Evolutionary conservation across 2,888 invertebrate species (phyloP), one percentile per base, ranked within the genome.

Genomic region (Drosophila cracens): DNA sequence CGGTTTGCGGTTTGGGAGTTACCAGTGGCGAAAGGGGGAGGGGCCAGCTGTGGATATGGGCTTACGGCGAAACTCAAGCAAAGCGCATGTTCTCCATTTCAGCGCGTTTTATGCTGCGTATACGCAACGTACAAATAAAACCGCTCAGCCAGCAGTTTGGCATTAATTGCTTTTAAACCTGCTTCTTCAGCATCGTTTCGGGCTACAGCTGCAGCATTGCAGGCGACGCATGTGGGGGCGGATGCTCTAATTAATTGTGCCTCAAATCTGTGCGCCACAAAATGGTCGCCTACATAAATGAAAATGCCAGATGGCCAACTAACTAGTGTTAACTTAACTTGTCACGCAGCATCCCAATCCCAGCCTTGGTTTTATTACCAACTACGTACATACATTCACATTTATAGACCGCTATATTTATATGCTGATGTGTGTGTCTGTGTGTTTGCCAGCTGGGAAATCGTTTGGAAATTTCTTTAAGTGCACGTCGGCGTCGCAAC

Each of bases 401-500:
- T 48, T 25, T 36, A n/a, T 21, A 16, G 46, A 46, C 21, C 13
- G 21, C 21, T 25, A 46, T 46, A 46, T 46, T 43, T 43, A 43
- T 43, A 11, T 21, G 21, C 40, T 40, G 40, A 21, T 48, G 25
- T 33, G 8, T 27, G 29, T 27, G 29, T 29, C 29, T 29, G 29
- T 33, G 36, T 60, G 31, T 60, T 27, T 38, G 18, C 40, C 29
- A 48, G 46, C 27, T 59, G 49, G 43, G 53, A 56, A 63, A 58
- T 57, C 58, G 62, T 63, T 63, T 54, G 71, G 57, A 75, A 68
- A 69, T 74, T 70, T 61, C 71, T 81, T 66, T 49, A 66, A 84
- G 81, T 82, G 67, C 83, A 82, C 61, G 65, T 63, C 21, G 77
- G 68, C 81, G 74, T 58, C 83, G 70, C 68, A 66, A 70, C 73